Conservation (phyloP, 2,797 vertebrate species). For the Ciconia nigra region DNA sequence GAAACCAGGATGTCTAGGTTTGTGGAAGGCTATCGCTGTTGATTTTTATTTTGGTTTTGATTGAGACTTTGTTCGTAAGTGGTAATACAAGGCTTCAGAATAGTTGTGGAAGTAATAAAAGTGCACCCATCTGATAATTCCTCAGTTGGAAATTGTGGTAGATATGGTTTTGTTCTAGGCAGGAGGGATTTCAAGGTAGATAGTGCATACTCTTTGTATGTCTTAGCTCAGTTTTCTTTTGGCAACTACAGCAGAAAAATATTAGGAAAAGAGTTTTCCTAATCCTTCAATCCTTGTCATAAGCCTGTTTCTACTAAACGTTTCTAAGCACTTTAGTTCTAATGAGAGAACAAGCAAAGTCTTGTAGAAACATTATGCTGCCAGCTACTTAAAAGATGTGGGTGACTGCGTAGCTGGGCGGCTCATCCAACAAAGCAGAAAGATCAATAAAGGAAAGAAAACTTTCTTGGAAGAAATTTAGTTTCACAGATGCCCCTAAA, state of each 20-base stretch:
- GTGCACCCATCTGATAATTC: not conserved
- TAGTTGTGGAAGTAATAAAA: not conserved
- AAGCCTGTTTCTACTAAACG: not conserved
- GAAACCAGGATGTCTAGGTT: not conserved
- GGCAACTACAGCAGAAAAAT: not conserved
- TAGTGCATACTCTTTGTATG: not conserved
- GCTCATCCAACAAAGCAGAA: not conserved
- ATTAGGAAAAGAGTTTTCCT: not conserved
- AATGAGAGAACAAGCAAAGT: not conserved
- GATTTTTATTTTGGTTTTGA: not conserved
- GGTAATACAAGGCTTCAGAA: not conserved
- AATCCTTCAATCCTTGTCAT: not conserved
- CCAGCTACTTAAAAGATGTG: not conserved
- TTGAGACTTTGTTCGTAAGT: not conserved
- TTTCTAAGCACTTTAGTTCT: not conserved
- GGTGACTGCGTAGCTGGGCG: accelerated
- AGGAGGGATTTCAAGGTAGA: not conserved
- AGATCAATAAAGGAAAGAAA: not conserved
- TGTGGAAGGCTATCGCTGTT: not conserved
- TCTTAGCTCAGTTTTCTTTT: not conserved
- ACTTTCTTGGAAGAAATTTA: not conserved
- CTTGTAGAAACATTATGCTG: not conserved
- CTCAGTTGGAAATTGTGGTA: not conserved
- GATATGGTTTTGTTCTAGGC: not conserved
- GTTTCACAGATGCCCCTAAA: not conserved